Evolutionary conservation across 2,113 vertebrate genomes (phyloP).

Genomic region (Arenaria interpres): DNA sequence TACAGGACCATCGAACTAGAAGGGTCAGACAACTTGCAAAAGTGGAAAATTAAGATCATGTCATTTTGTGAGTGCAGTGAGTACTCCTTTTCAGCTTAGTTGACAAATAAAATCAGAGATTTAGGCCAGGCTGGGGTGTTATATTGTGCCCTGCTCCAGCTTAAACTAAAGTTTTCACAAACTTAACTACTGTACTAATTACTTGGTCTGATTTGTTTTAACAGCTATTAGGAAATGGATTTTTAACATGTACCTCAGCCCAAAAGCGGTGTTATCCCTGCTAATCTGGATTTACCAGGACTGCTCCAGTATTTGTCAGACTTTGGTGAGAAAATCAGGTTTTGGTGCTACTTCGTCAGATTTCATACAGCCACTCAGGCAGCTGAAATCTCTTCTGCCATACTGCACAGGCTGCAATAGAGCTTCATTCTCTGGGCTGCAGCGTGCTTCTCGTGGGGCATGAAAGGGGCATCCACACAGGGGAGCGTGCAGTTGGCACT

Average conservation of each 20-base stretch:
- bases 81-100: background rate
- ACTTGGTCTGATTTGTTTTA: background rate
- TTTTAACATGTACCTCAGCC: background rate
- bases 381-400: background rate
- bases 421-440: background rate
- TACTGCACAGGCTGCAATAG: background rate
- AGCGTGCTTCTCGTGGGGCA: background rate
- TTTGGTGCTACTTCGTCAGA: background rate
- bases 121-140: background rate
- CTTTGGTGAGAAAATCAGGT: background rate
- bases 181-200: background rate
- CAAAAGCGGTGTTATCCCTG: fast-evolving
- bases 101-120: background rate
- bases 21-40: background rate
- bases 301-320: background rate
- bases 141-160: background rate
- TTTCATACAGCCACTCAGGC: background rate
- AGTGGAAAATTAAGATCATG: background rate
- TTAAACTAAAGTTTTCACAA: background rate
- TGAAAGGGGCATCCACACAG: background rate
- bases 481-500: fast-evolving
- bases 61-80: background rate
- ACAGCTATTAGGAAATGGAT: background rate
- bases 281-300: background rate
- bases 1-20: background rate